phyloP scores from a whole-genome alignment of 2,797 vertebrate species.

The Pangasius krempfi region DNA sequence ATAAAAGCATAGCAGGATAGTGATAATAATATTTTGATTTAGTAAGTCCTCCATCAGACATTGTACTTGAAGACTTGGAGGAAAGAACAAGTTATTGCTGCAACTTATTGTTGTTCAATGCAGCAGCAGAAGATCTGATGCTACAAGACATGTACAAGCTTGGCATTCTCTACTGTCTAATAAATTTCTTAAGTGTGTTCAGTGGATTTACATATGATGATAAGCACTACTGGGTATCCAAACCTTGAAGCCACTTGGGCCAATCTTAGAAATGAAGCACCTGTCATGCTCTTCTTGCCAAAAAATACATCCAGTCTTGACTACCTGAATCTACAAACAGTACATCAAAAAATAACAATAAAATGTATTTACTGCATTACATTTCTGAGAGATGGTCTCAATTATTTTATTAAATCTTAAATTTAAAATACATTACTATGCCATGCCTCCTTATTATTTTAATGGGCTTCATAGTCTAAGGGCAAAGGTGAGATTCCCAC shows the following conservation, averaged over 20 bases:
- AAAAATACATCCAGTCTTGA: constrained; percentile 1
- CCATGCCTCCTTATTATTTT: constrained; percentile 57
- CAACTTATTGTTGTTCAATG: constrained; percentile 29
- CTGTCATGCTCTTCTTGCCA: constrained; percentile 18
- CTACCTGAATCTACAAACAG: background rate
- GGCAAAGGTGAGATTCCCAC: constrained; percentile 70
- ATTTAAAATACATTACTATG: constrained; percentile 43
- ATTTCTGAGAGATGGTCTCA: background rate
- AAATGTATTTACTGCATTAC: background rate
- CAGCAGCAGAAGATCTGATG: constrained; percentile 22
- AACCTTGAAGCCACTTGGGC: constrained; percentile 43
- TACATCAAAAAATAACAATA: background rate
- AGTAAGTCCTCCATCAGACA: background rate
- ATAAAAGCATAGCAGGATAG: constrained; percentile 13
- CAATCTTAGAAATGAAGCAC: constrained; percentile 61
- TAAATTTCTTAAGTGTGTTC: background rate
- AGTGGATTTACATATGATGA: background rate
- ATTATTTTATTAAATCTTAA: constrained; percentile 37
- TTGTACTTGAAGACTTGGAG: constrained; percentile 18
- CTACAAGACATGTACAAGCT: constrained; percentile 5
- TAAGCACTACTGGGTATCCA: background rate
- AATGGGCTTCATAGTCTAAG: constrained; percentile 66
- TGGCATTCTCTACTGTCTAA: background rate
- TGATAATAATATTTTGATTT: constrained; percentile 7
- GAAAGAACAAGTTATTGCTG: constrained; percentile 1